phyloP scores from a whole-genome alignment of 2,113 vertebrate genomes.

The Rattus rattus region DNA sequence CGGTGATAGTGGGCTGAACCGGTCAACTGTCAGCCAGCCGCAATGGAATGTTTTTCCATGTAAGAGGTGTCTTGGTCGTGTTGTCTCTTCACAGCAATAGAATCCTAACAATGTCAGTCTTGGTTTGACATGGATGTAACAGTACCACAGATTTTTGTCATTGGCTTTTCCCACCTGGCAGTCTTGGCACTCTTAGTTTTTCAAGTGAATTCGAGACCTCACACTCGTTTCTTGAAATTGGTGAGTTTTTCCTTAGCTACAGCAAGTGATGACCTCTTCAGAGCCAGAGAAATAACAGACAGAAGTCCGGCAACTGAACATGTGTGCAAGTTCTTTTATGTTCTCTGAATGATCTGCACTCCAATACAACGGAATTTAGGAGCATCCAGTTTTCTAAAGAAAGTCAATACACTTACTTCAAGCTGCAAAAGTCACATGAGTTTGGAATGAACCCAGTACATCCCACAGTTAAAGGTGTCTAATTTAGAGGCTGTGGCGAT shows the following conservation, averaged over 20 bases:
- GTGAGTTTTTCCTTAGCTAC: not conserved
- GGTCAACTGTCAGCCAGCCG: too few relatives aligned
- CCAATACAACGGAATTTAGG: not conserved
- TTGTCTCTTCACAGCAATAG: too few relatives aligned
- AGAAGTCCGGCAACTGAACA: conserved; percentile 47
- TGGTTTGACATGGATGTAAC: not conserved
- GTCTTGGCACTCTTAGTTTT: not conserved
- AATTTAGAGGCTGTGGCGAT: not conserved
- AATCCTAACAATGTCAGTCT: not conserved
- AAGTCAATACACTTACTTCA: not conserved
- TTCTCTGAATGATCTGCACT: conserved; percentile 43
- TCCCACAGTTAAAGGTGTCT: not conserved
- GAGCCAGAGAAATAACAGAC: not conserved
- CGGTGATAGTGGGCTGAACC: too few relatives aligned
- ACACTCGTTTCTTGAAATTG: not conserved
- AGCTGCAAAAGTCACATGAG: conserved; percentile 4
- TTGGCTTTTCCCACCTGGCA: not conserved
- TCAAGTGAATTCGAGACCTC: conserved; percentile 4
- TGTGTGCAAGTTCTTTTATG: not conserved
- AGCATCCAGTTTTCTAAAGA: not conserved
- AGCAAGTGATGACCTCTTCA: conserved; percentile 30
- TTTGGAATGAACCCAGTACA: not conserved
- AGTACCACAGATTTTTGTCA: not conserved
- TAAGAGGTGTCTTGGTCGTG: too few relatives aligned
- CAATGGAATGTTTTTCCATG: too few relatives aligned